Percentiles rank a stretch among this genome's conserved stretches.
Evolutionary conservation across 2,113 vertebrate genomes (phyloP).

Genomic region (Malurus cyaneus): DNA sequence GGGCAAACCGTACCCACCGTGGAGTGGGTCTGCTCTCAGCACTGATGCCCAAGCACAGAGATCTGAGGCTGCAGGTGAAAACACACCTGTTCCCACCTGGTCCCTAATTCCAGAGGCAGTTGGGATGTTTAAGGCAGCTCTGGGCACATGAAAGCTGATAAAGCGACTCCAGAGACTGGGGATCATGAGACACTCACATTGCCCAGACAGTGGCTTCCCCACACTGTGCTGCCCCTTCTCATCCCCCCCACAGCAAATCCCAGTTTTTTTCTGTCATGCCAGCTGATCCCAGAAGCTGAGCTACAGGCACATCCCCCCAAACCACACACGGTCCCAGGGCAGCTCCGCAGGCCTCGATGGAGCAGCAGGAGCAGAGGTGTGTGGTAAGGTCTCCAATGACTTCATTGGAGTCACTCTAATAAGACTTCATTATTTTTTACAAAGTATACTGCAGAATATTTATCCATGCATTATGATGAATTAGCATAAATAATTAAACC

Average conservation of each 20-base stretch:
- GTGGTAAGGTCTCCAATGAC: slow-evolving; percentile 41
- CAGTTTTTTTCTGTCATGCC: fast-evolving
- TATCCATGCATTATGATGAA: slow-evolving; percentile 38
- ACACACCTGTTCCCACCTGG: neutral
- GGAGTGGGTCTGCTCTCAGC: neutral
- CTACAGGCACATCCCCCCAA: neutral
- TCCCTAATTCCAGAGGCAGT: neutral
- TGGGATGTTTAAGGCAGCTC: fast-evolving
- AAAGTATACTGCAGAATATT: slow-evolving; percentile 53
- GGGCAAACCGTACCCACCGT: neutral
- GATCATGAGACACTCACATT: fast-evolving
- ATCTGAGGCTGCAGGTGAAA: neutral
- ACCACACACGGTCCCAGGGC: fast-evolving
- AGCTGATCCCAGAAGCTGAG: neutral
- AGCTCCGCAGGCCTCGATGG: fast-evolving
- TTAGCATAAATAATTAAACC: slow-evolving; percentile 69
- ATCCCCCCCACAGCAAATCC: neutral
- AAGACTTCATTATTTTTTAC: slow-evolving; percentile 69
- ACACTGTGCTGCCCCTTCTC: neutral
- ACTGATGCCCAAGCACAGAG: too few species aligned
- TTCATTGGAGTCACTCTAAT: too few species aligned
- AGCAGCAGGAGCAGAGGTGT: neutral
- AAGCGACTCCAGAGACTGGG: neutral
- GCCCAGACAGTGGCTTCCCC: neutral
- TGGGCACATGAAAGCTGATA: neutral